Base-by-base conservation (phyloP, 2,797 vertebrate genomes). In the Ciconia nigra region DNA sequence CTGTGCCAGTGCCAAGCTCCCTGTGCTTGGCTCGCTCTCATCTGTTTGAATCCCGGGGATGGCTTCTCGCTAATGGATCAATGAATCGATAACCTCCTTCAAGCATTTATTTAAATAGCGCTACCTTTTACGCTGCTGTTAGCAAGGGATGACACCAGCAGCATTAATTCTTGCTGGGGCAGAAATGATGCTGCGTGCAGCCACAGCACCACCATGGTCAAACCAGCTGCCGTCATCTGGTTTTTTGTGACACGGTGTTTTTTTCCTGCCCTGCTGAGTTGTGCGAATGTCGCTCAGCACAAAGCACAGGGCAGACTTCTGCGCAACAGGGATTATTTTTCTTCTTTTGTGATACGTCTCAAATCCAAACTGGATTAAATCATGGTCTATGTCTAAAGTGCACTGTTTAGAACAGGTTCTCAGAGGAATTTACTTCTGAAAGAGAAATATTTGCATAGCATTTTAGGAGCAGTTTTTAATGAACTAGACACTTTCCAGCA, bases 381-480 rank as follows among this genome's bases (percentile, higher is more conserved):
- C 52, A 37, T 2, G 13, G 67, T 62, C 63, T 84, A 8, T 0
- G 2, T 77, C 55, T 63, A 42, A 70, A 57, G 44, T 0, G 6
- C 77, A 80, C 83, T 80, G 58, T 77, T 95, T 77, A 66, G 73
- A 93, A 35, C 67, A 91, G 79, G 72, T 88, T 91, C 90, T 92
- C 37, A 57, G 58, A 83, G 62, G 84, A 93, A 76, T 86, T 94
- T 70, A 18, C 58, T 83, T 86, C 84, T 85, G 58, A 69, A 78
- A 85, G 11, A 89, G 52, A 59, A 83, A 33, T 92, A 85, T 89
- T 95, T 95, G 69, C 71, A 46, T 61, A 87, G 65, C 8, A 8
- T 72, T 74, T 90, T 65, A 57, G 41, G 35, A 85, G 61, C 51
- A 78, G 25, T 69, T 95, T 94, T 83, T 87, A 76, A 77, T 72